phyloP scores from a whole-genome alignment of 2,888 invertebrate genomes.

The Vesta saturnalis region DNA sequence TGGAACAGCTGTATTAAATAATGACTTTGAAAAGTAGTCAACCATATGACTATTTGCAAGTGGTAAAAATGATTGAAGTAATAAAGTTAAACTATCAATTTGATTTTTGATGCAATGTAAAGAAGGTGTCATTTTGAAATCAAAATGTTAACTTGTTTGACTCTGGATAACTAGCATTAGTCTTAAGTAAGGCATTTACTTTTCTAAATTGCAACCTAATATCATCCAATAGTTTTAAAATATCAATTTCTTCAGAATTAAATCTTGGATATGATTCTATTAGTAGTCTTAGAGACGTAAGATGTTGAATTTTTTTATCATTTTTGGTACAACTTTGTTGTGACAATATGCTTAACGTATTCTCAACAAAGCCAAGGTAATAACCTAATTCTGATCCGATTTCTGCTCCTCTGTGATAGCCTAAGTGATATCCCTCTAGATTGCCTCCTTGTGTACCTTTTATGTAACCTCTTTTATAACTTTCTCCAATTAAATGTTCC shows the following conservation, averaged over 20 bases:
- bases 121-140: conserved; percentile 47
- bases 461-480: conserved; percentile 75
- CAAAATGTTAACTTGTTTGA: conserved; percentile 70
- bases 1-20: conserved; percentile 69
- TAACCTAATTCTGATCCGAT: conserved; percentile 82
- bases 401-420: conserved; percentile 80
- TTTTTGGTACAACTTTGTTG: no score
- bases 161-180: conserved; percentile 66
- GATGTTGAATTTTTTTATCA: conserved; percentile 66
- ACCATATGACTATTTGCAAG: conserved; percentile 84
- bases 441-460: conserved; percentile 72
- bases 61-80: conserved; percentile 68
- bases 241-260: conserved; percentile 74
- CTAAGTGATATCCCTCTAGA: conserved; percentile 76
- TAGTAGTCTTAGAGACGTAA: conserved; percentile 67
- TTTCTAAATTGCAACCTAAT: conserved; percentile 77
- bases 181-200: conserved; percentile 73
- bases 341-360: conserved; percentile 44
- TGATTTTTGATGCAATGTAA: conserved; percentile 56
- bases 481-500: conserved; percentile 69
- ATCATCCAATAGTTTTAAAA: conserved; percentile 68
- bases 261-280: conserved; percentile 72
- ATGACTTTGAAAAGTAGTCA: conserved; percentile 72
- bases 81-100: conserved; percentile 65
- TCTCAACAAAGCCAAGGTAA: conserved; percentile 71